These are phyloP conservation scores for Drosophila limbata DNA, from an alignment of 2,888 invertebrate species.

Conservation along the genomic window DNA sequence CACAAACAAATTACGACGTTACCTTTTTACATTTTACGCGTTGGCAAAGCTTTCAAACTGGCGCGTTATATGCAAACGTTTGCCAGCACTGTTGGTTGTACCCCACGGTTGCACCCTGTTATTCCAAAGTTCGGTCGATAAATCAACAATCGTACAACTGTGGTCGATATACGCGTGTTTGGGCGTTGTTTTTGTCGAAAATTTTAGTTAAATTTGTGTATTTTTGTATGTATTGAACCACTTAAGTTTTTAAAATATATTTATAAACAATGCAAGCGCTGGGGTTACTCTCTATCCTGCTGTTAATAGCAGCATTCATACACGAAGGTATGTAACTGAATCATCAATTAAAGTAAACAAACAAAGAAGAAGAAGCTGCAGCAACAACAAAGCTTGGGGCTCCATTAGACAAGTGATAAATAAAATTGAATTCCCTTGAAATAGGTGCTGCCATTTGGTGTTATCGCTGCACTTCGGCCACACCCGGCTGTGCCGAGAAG, in stretches of 20 bases:
- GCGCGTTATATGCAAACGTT: background rate
- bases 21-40: background rate
- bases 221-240: background rate
- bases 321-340: conserved; percentile 62
- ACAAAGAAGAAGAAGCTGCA: conserved; percentile 13
- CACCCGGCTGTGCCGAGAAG: conserved; percentile 93
- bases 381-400: background rate
- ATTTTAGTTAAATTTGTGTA: background rate
- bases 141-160: conserved; percentile 13
- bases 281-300: conserved; percentile 27
- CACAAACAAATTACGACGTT: background rate
- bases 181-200: conserved; percentile 54
- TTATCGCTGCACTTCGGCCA: conserved; percentile 95
- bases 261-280: conserved; percentile 38
- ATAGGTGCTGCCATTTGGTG: conserved; percentile 91
- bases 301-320: conserved; percentile 54
- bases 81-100: background rate
- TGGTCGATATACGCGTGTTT: conserved; percentile 16
- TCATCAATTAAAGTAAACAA: background rate
- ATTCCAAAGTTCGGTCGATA: background rate
- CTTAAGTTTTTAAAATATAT: conserved; percentile 9
- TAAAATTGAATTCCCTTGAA: conserved; percentile 26
- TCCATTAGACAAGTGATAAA: background rate
- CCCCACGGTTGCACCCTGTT: no score
- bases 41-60: background rate